Base-by-base conservation (phyloP, 2,888 invertebrate genomes). In the Drosophila diplacantha region DNA sequence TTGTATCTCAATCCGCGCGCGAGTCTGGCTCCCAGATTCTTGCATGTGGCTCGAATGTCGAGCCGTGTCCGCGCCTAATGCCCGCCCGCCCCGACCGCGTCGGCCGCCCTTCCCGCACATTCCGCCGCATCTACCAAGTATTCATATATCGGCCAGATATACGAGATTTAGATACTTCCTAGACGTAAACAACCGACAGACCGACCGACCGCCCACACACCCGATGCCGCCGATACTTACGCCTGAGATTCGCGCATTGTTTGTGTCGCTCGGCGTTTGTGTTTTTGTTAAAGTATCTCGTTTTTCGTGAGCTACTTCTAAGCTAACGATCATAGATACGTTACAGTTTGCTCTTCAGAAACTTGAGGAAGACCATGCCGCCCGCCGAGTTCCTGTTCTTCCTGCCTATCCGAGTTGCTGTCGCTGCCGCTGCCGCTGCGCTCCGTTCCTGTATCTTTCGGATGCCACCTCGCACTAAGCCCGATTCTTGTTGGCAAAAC, bases 401-500 rank as follows among this genome's bases (percentile, higher is more conserved):
- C 37, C 50, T 32, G 50, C 14, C 14, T 50, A 9, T 4, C 44
- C 29, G 44, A 44, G 31, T 20, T 34, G 31, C 32, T 29, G 11
- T 5, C 35, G 41, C 59, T 62, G 69, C 31, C 50, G 38, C 44
- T 35, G n/a, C n/a, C 49, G 47, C 24, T 35, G 34, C 35, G 63
- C 44, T 64, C 47, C 55, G 69, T 67, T 50, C 58, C 47, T 67
- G 72, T 58, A 64, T 67, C 70, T 67, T 70, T 73, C 73, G 72
- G 57, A 72, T 59, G 38, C 51, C 56, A 39, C 34, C 43, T 32
- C 63, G 65, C 59, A 75, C 74, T 74, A 72, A 63, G 73, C 57
- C 74, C 67, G 71, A 69, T 69, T 76, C 59, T 68, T 77, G 73
- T 69, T 72, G 78, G 63, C 62, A 72, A 72, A 68, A 56, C 55